phyloP scores from a whole-genome alignment of 2,888 invertebrate species.

The Pimpla rufipes region DNA sequence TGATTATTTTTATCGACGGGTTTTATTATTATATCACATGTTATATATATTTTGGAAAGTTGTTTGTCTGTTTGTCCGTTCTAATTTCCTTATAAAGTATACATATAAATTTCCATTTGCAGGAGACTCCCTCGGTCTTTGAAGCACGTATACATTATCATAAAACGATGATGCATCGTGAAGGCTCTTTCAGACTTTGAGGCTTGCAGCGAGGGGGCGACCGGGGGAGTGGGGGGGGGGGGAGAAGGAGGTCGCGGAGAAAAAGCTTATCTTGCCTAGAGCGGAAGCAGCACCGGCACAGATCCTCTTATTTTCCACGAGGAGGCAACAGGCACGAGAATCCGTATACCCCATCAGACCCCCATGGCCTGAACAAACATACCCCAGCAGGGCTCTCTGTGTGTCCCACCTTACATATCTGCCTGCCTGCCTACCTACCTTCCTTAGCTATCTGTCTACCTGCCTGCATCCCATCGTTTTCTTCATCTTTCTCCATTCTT shows the following conservation, averaged over 20 bases:
- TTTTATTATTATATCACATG: no score
- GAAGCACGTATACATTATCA: constrained; percentile 63
- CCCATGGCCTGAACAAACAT: constrained; percentile 63
- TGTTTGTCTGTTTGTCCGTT: no score
- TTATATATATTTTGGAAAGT: no score
- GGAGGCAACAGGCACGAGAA: constrained; percentile 23
- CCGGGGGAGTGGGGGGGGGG: not conserved
- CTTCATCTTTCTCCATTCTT: constrained; percentile 10
- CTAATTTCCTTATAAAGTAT: no score
- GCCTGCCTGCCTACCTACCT: no score
- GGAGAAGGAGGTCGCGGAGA: constrained; percentile 42
- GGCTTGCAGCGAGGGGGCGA: constrained; percentile 46
- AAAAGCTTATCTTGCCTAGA: constrained; percentile 62
- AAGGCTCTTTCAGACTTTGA: constrained; percentile 54
- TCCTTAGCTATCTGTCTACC: no score
- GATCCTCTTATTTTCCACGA: constrained; percentile 60
- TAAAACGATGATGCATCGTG: constrained; percentile 67
- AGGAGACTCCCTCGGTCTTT: constrained; percentile 25
- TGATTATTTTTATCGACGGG: no score
- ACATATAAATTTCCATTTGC: constrained; percentile 61
- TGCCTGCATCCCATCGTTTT: constrained; percentile 54
- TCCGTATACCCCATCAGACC: constrained; percentile 30
- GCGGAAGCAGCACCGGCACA: constrained; percentile 53
- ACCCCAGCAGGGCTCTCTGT: constrained; percentile 45
- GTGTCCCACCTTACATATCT: constrained; percentile 29